These are phyloP conservation scores for Rugalucina vietnamica DNA, from an alignment of 2,888 invertebrate genomes.

Conservation along the genomic window DNA sequence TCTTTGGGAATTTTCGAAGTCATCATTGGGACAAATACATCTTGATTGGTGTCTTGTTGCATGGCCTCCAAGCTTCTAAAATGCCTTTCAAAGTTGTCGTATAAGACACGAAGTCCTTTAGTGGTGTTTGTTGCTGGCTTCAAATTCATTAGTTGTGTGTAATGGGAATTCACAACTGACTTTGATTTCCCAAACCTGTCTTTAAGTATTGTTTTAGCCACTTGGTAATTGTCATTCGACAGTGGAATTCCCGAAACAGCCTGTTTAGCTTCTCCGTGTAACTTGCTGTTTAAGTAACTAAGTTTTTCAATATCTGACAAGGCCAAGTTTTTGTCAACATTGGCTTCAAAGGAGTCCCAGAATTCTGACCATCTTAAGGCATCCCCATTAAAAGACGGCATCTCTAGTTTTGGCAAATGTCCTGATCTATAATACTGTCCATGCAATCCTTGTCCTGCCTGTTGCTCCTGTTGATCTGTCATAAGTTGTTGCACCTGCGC, in stretches of 20 bases:
- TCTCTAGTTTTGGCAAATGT: not conserved
- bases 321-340: not conserved
- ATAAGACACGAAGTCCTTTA: conserved; percentile 5
- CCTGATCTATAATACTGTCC: not conserved
- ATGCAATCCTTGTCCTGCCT: not conserved
- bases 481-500: too few relatives aligned
- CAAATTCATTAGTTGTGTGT: conserved; percentile 24
- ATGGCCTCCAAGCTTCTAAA: conserved; percentile 26
- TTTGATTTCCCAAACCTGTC: conserved; percentile 32
- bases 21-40: conserved; percentile 18
- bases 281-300: conserved; percentile 18
- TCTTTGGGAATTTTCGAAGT: not conserved
- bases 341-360: conserved; percentile 9
- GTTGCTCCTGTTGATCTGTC: too few relatives aligned
- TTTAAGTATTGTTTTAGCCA: conserved; percentile 19
- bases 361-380: not conserved
- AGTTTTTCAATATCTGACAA: conserved; percentile 17
- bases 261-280: conserved; percentile 26
- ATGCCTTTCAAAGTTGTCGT: conserved; percentile 16
- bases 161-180: conserved; percentile 26
- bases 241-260: conserved; percentile 19
- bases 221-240: conserved; percentile 34
- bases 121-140: not conserved
- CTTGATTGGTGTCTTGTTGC: conserved; percentile 2
- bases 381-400: not conserved